Evolutionary conservation across 2,113 vertebrate genomes (phyloP), one percentile per base, ranked within the genome.

Genomic region (Hepsetus odoe): DNA sequence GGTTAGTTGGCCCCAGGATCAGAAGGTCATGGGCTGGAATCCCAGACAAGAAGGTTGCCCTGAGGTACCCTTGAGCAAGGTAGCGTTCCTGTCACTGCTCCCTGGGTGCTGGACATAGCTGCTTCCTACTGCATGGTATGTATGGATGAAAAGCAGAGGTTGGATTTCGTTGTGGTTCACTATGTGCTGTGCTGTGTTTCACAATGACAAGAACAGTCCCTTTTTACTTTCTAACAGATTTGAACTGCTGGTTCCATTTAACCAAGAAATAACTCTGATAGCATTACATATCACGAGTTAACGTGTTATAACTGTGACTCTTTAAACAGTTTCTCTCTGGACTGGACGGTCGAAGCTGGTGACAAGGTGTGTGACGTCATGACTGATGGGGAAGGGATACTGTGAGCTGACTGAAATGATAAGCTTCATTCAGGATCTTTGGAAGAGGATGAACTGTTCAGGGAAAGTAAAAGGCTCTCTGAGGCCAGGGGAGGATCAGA

Each of bases 341-440:
- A 1, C 49, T 51, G 51, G 22, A 9, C 8, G 22, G 51, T 11
- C 10, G 9, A 55, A 4, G 51, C 11, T 55, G 51, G 51, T 55
- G 51, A 55, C 51, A 55, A n/a, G n/a, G 51, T 0, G n/a, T 22
- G 24, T 55, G 51, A 22, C 51, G 8, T 55, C n/a, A 55, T 55
- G n/a, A 55, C 51, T 55, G n/a, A 22, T 55, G 51, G 1, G 51
- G 51, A 55, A 22, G n/a, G 51, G 51, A 55, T 55, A 55, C 20
- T 55, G 51, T 55, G 51, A 55, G 51, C 51, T 55, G 51, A 55
- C 51, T 55, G 51, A 55, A 22, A 22, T 9, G 51, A 55, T 55
- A 55, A 55, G 20, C 51, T 55, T 24, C 51, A 55, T 24, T 5
- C 51, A 22, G n/a, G 51, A 55, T 22, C 51, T 24, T 3, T 55